Base-by-base conservation (phyloP, 2,797 vertebrate species). In the Falco peregrinus region DNA sequence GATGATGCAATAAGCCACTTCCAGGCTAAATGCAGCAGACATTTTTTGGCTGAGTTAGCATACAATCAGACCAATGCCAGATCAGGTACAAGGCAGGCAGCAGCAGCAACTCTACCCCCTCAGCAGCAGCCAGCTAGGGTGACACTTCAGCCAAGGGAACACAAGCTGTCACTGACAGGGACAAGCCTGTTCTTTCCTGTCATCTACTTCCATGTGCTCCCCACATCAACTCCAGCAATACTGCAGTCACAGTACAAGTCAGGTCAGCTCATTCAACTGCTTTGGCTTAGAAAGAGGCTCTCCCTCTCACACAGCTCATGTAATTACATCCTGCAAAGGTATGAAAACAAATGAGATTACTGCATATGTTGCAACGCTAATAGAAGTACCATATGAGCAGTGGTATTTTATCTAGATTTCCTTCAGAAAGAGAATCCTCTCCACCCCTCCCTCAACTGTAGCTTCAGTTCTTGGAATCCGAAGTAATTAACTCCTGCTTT, bases 121-220 rank as follows among this genome's bases (percentile, higher is more conserved):
- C 37, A 84, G 47, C 74, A 82, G 78, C 54, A 71, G 29, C 7
- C 74, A 84, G 84, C 33, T 53, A 82, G 20, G 14, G 24, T 22
- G 37, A 93, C 92, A 89, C 67, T 73, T 87, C 67, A 91, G 67
- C 59, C 60, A 94, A 25, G 25, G 65, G 59, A 93, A 90, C 31
- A 73, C n/a, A 93, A 50, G 37, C 37, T 86, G 53, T 12, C 57
- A 64, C 63, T 39, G n/a, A 50, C 10, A 80, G n/a, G 8, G 16
- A 69, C 1, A 48, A 54, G 50, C 9, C 78, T 84, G 6, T 39
- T 81, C 61, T 35, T 39, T 75, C 47, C 50, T 12, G 3, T 14
- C 16, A 41, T 16, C 57, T 71, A 20, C 35, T 81, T 68, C 69
- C n/a, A n/a, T 1, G 8, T 68, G 9, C 47, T 61, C 61, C 60